These are phyloP conservation scores for Hormiphora californensis DNA, from an alignment of 37 sponge, comb jelly and placozoan genomes.

Conservation along the genomic window DNA sequence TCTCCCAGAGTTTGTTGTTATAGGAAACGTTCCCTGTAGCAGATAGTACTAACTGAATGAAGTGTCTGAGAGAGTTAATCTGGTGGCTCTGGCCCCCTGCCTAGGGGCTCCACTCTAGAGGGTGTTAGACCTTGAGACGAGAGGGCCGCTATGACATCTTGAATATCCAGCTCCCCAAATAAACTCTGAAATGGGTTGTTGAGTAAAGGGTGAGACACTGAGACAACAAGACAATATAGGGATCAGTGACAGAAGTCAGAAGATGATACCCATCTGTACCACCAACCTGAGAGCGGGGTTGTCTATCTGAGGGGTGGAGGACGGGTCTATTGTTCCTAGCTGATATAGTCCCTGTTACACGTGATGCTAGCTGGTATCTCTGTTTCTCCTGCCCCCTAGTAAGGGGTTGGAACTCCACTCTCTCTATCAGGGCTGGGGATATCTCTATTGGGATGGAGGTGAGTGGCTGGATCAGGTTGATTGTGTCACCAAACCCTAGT, in stretches of 20 bases:
- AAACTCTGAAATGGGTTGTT: not conserved
- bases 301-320: not conserved
- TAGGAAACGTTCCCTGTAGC: too few relatives aligned
- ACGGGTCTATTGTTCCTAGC: slow-evolving; percentile 29
- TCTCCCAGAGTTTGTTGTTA: slow-evolving; percentile 18
- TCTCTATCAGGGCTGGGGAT: not conserved
- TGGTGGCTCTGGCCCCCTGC: too few relatives aligned
- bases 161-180: slow-evolving; percentile 6
- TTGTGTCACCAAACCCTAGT: slow-evolving; percentile 40
- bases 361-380: slow-evolving; percentile 22
- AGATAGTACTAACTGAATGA: too few relatives aligned
- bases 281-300: too few relatives aligned
- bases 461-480: not conserved
- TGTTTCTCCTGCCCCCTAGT: too few relatives aligned
- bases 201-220: too few relatives aligned
- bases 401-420: slow-evolving; percentile 10
- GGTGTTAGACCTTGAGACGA: slow-evolving; percentile 27
- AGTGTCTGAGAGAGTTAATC: too few relatives aligned
- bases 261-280: too few relatives aligned
- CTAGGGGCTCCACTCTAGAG: slow-evolving; percentile 9
- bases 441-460: slow-evolving; percentile 27
- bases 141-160: slow-evolving; percentile 1
- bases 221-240: too few relatives aligned
- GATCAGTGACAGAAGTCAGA: too few relatives aligned
- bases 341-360: not conserved